Evolutionary conservation across 2,888 invertebrate species (phyloP).

Genomic region (Hedya salicella): DNA sequence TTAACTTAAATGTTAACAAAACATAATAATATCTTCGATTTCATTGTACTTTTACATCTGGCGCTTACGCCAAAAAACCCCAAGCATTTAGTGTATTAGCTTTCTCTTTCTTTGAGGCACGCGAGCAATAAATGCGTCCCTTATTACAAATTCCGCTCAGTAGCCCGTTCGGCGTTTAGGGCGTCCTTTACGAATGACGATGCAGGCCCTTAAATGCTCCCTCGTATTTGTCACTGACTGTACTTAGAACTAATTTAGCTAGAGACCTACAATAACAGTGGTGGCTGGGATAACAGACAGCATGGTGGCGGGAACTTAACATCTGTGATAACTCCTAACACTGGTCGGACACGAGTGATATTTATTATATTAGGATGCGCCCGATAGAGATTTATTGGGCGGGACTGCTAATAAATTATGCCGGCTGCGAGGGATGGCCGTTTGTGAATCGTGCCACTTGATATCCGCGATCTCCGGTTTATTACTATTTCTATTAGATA

Average conservation of each 20-base stretch:
- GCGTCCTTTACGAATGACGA: too few relatives aligned
- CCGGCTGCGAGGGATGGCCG: background rate
- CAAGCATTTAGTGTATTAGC: too few relatives aligned
- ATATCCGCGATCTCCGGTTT: background rate
- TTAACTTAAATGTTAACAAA: too few relatives aligned
- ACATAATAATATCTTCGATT: too few relatives aligned
- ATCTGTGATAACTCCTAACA: slow-evolving; percentile 1
- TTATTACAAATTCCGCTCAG: too few relatives aligned
- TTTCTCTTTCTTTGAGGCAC: too few relatives aligned
- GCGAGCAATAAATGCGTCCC: too few relatives aligned
- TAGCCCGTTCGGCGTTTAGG: too few relatives aligned
- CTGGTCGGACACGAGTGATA: background rate
- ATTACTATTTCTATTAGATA: background rate
- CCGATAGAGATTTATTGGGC: background rate
- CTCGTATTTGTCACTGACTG: background rate
- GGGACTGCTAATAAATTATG: too few relatives aligned
- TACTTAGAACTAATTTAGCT: background rate
- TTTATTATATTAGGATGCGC: background rate
- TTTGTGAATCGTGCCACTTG: background rate
- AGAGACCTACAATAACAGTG: background rate
- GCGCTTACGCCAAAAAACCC: too few relatives aligned
- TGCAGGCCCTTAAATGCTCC: too few relatives aligned
- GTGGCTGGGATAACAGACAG: background rate
- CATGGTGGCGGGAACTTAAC: background rate
- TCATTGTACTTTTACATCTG: too few relatives aligned